Base-by-base conservation (phyloP, 1,140 invertebrate genomes). In the Zaprionus kolodkinae region DNA sequence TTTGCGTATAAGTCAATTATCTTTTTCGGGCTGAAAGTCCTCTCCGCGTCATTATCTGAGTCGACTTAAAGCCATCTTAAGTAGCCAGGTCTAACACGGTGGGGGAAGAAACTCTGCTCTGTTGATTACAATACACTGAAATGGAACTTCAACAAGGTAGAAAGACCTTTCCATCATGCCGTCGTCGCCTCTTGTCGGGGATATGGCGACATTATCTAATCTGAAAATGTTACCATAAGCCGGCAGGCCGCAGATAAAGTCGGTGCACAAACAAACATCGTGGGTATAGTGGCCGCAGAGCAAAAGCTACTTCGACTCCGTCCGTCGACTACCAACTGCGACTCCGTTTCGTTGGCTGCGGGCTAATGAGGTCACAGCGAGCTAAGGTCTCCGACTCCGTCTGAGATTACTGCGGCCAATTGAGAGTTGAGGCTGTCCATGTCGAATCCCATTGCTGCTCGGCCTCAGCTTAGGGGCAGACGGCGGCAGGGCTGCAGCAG, bases 331-430 rank as follows among this genome's bases (percentile, higher is more conserved):
- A 21, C 33, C 35, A 25, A 13, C 17, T 65, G 48, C 27, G 27
- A 30, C 27, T 30, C 27, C 13, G 45, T 38, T 48, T 65, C 63
- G 69, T 57, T 63, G 36, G 10, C 30, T n/a, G 68, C 67, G n/a
- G n/a, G 72, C 68, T 88, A 87, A 87, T 88, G 84, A 75, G 83
- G 83, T 88, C 83, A 87, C 59, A 86, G 68, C 79, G 40, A 9
- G 75, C 65, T 87, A 65, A 65, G 64, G 35, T 65, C 63, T 55
- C 17, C 69, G 62, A 69, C 17, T 21, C 48, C 35, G 45, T 54
- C 60, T 70, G 35, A 61, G 52, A 71, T 71, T 64, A 48, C 45
- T 38, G 57, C 15, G 30, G 59, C 67, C 67, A 68, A 73, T 73
- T 69, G 71, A 30, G 15, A 21, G 21, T 21, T 21, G 21, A 2